These are phyloP conservation scores for Gadus chalcogrammus DNA, from an alignment of 2,113 vertebrate genomes.

Conservation along the genomic window DNA sequence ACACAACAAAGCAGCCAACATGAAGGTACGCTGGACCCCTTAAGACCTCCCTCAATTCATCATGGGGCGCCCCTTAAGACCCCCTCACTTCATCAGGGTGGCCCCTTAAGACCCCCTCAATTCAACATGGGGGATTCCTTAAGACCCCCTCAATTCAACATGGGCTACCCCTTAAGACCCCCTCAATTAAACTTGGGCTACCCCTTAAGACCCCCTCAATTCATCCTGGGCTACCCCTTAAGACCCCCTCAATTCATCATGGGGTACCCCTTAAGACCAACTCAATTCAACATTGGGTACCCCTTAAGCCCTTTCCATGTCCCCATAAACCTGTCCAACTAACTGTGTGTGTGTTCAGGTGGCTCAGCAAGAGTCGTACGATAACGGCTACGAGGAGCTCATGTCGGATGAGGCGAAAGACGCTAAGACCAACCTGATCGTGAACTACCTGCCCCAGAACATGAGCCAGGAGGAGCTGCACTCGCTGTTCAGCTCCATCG, in stretches of 20 bases:
- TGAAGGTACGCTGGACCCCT: conserved; percentile 50
- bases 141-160: not conserved
- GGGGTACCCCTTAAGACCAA: no score
- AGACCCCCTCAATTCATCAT: no score
- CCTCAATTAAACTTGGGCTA: no score
- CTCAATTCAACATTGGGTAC: not conserved
- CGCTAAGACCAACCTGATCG: conserved; percentile 91
- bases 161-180: not conserved
- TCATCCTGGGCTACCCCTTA: no score
- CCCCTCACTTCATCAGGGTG: no score
- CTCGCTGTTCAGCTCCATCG: conserved; percentile 94
- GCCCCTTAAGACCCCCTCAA: no score
- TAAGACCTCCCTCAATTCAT: no score
- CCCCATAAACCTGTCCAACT: not conserved
- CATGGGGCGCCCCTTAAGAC: no score
- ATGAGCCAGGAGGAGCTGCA: conserved; percentile 96
- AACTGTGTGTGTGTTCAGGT: not conserved
- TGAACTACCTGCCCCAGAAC: conserved; percentile 98
- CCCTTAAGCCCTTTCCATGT: not conserved
- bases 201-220: no score
- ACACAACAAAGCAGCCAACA: conserved; percentile 46
- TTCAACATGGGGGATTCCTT: no score
- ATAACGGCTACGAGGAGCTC: conserved; percentile 91
- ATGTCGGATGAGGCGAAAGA: conserved; percentile 92
- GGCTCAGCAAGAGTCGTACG: conserved; percentile 71